Conservation (phyloP, 92 coral and sea anemone genomes). For the Blastomussa wellsi region DNA sequence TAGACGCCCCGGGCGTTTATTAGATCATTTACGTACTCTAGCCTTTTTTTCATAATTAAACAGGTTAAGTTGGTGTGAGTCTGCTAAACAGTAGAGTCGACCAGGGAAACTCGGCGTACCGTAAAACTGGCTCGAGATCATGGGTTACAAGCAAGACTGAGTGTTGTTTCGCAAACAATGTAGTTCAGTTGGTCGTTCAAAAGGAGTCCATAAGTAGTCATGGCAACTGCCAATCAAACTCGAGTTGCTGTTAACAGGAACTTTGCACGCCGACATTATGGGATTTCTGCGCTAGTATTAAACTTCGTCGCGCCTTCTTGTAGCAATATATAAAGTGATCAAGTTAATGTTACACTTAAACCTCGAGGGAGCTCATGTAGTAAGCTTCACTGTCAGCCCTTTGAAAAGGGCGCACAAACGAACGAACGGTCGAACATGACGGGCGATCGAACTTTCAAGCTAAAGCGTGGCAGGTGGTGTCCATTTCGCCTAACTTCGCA, state of each 20-base stretch:
- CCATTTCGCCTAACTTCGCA: constrained; percentile 58
- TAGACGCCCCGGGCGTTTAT: too few species aligned
- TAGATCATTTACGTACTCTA: too few species aligned
- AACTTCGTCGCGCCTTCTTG: too few species aligned
- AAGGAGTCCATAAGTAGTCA: not conserved
- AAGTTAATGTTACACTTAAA: not conserved
- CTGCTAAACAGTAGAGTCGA: too few species aligned
- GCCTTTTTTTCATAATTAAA: too few species aligned
- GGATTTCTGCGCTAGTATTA: not conserved
- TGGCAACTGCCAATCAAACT: constrained; percentile 4
- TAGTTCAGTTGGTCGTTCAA: too few species aligned
- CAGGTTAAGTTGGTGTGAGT: too few species aligned
- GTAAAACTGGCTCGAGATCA: too few species aligned
- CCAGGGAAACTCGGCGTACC: too few species aligned
- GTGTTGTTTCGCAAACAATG: too few species aligned
- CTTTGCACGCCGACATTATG: not conserved
- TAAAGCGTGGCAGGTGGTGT: not conserved
- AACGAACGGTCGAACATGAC: not conserved
- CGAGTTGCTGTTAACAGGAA: not conserved
- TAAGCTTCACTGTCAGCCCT: constrained; percentile 5
- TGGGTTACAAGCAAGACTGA: too few species aligned
- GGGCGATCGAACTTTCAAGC: constrained; percentile 22
- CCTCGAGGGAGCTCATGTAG: not conserved
- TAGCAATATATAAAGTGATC: not conserved
- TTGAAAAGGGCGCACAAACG: constrained; percentile 3